Percentiles rank a stretch among this genome's conserved stretches.
These are phyloP conservation scores for Aphyosemion australe DNA, from an alignment of 2,113 vertebrate species.

Conservation along the genomic window DNA sequence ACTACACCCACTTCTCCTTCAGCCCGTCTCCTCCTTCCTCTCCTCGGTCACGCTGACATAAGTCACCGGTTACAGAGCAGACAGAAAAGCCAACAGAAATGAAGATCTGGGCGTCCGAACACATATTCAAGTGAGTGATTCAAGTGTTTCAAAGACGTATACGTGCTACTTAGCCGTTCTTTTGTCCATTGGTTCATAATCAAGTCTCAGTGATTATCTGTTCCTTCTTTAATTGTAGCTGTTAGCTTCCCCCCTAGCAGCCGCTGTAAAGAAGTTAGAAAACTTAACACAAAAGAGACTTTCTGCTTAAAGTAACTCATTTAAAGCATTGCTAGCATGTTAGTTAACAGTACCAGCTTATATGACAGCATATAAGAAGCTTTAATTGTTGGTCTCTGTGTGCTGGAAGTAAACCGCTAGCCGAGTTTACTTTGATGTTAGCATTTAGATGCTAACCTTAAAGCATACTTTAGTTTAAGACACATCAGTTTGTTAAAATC, in stretches of 20 bases:
- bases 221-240: not conserved
- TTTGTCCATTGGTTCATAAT: not conserved
- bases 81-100: slow-evolving; percentile 54
- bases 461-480: slow-evolving; percentile 3
- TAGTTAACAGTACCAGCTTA: not conserved
- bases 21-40: slow-evolving; percentile 24
- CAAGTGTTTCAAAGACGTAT: rapidly evolving
- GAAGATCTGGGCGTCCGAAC: slow-evolving; percentile 84
- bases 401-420: not conserved
- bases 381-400: not conserved
- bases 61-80: slow-evolving; percentile 46
- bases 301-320: not conserved
- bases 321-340: rapidly evolving
- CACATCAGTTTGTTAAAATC: too few relatives aligned
- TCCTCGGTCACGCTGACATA: slow-evolving; percentile 42
- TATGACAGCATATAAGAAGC: not conserved
- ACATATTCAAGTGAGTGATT: slow-evolving; percentile 79
- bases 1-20: not conserved
- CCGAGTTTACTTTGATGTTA: slow-evolving; percentile 9
- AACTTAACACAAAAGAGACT: slow-evolving; percentile 12
- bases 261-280: slow-evolving; percentile 26
- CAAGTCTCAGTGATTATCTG: not conserved
- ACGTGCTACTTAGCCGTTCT: rapidly evolving
- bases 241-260: slow-evolving; percentile 30
- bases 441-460: not conserved